Conservation (phyloP, 2,797 vertebrate species). For the Phoebastria nigripes region DNA sequence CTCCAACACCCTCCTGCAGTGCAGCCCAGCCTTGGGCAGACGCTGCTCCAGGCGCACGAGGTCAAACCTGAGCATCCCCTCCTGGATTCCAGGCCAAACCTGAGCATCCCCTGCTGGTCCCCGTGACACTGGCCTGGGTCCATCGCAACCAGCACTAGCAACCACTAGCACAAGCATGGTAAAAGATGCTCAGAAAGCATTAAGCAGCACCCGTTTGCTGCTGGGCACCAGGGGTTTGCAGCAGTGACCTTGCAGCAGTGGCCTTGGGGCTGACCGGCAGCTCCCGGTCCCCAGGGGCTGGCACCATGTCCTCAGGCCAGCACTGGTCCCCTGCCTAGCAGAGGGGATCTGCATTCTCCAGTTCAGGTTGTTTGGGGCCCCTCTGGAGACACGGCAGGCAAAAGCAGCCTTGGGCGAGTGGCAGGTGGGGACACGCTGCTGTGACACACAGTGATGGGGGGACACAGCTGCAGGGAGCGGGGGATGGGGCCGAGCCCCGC, state of each 20-base stretch:
- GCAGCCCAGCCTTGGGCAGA: neutral
- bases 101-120: neutral
- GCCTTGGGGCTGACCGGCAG: neutral
- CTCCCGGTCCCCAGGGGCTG: neutral
- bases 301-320: rapidly evolving
- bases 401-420: neutral
- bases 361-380: neutral
- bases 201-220: neutral
- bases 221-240: neutral
- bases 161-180: neutral
- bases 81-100: neutral
- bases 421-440: neutral
- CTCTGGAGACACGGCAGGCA: neutral
- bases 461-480: neutral
- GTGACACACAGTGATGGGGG: neutral
- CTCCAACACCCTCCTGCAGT: neutral
- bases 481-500: neutral
- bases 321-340: rapidly evolving
- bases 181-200: neutral
- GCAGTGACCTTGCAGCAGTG: neutral
- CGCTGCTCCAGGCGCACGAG: neutral
- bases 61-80: neutral
- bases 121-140: neutral
- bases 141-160: neutral
- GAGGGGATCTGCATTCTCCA: neutral